These are phyloP conservation scores for Crenichthys baileyi DNA, from an alignment of 2,797 vertebrate genomes.

Conservation along the genomic window DNA sequence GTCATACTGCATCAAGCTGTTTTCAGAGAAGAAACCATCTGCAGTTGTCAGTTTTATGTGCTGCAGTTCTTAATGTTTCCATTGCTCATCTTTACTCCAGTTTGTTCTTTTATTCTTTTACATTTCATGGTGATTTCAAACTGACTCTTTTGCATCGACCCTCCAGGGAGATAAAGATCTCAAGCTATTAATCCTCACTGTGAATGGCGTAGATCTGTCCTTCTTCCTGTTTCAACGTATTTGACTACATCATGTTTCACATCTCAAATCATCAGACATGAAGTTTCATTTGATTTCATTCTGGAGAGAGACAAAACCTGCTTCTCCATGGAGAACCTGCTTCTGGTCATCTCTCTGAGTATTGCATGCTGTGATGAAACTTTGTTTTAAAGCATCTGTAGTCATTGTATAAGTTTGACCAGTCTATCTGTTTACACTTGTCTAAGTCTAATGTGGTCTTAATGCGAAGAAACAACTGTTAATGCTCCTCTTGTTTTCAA, in stretches of 20 bases:
- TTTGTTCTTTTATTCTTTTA: not conserved
- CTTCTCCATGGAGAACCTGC: too few species aligned
- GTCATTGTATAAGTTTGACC: too few species aligned
- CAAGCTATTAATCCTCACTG: too few species aligned
- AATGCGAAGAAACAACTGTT: not conserved
- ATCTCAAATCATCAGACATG: too few species aligned
- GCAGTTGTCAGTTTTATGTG: not conserved
- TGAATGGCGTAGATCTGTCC: too few species aligned
- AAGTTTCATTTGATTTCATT: too few species aligned
- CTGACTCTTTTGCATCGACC: not conserved
- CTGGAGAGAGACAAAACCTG: too few species aligned
- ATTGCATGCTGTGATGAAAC: too few species aligned
- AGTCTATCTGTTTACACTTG: not conserved
- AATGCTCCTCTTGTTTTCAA: not conserved
- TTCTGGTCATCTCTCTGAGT: too few species aligned
- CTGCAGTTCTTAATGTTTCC: not conserved
- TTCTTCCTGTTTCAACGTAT: too few species aligned
- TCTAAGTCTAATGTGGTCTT: not conserved
- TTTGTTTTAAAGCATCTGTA: not conserved
- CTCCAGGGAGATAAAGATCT: not conserved
- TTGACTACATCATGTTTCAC: too few species aligned
- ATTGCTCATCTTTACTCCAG: not conserved
- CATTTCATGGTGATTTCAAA: not conserved
- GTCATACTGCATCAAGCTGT: not conserved
- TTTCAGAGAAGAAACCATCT: not conserved